These are phyloP conservation scores for Coleophora deauratella DNA, from an alignment of 2,888 invertebrate genomes.

Conservation along the genomic window DNA sequence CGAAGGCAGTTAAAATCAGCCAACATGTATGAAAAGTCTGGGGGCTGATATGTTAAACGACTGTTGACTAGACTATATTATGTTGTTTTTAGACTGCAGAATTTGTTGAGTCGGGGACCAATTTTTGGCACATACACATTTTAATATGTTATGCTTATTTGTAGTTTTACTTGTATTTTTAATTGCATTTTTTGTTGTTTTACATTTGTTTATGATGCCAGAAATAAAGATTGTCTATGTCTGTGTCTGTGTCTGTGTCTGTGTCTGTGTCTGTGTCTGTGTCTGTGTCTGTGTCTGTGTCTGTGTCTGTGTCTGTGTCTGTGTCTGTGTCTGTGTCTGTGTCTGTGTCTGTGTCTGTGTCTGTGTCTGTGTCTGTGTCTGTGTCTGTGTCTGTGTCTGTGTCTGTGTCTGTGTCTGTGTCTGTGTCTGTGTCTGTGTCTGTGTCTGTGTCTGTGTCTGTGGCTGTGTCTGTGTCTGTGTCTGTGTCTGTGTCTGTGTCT, in stretches of 20 bases:
- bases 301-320: background rate
- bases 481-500: constrained; percentile 1
- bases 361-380: background rate
- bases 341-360: background rate
- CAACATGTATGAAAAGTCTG: too few species aligned
- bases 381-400: background rate
- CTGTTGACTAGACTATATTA: too few species aligned
- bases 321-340: background rate
- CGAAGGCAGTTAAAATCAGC: too few species aligned
- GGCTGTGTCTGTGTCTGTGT: constrained; percentile 1
- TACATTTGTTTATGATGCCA: too few species aligned
- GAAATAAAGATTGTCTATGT: too few species aligned
- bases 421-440: background rate
- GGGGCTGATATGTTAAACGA: too few species aligned
- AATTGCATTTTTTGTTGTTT: too few species aligned
- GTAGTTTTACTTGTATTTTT: background rate
- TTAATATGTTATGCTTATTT: background rate
- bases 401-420: background rate
- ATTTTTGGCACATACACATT: too few species aligned
- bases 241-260: background rate
- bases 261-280: constrained; percentile 1
- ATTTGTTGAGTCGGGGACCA: too few species aligned
- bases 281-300: too few species aligned
- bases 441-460: background rate
- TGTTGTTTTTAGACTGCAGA: too few species aligned